phyloP scores from a whole-genome alignment of 2,888 invertebrate genomes.

The Leptinotarsa haldemani region DNA sequence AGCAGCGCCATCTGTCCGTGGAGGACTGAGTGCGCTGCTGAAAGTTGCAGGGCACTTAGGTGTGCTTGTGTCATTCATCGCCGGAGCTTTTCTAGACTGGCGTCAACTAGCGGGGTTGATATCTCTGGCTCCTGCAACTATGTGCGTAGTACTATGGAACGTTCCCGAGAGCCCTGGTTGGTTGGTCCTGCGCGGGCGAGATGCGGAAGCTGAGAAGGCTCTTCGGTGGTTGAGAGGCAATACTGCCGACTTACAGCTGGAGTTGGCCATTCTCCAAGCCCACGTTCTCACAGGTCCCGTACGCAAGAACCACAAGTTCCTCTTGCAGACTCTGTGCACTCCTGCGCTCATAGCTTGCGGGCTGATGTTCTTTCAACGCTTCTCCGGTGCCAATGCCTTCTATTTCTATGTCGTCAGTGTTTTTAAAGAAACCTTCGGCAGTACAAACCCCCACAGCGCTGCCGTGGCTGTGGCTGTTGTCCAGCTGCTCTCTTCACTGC shows the following conservation, averaged over 20 bases:
- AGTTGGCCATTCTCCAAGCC: constrained; percentile 77
- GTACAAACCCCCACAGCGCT: constrained; percentile 84
- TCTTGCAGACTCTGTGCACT: constrained; percentile 68
- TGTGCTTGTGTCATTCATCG: constrained; percentile 83
- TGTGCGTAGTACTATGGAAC: constrained; percentile 80
- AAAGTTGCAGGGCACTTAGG: constrained; percentile 90
- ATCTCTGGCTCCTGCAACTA: constrained; percentile 80
- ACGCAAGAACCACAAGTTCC: constrained; percentile 53
- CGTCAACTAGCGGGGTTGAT: constrained; percentile 85
- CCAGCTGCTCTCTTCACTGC: constrained; percentile 84
- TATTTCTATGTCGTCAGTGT: constrained; percentile 89
- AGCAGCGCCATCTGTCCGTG: constrained; percentile 86
- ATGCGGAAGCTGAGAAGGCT: constrained; percentile 80
- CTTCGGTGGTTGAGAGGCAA: constrained; percentile 84
- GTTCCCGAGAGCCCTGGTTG: constrained; percentile 93
- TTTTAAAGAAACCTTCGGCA: constrained; percentile 85
- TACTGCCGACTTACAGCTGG: constrained; percentile 80
- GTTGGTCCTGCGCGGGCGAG: constrained; percentile 80
- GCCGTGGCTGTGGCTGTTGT: constrained; percentile 88
- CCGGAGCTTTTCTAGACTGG: constrained; percentile 88
- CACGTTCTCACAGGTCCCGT: constrained; percentile 70
- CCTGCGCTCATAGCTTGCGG: constrained; percentile 87
- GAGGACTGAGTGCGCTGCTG: constrained; percentile 86
- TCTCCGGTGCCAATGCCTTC: constrained; percentile 86
- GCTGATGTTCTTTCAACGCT: constrained; percentile 90